Conservation (phyloP, 2,113 vertebrate genomes). For the Apus apus region DNA sequence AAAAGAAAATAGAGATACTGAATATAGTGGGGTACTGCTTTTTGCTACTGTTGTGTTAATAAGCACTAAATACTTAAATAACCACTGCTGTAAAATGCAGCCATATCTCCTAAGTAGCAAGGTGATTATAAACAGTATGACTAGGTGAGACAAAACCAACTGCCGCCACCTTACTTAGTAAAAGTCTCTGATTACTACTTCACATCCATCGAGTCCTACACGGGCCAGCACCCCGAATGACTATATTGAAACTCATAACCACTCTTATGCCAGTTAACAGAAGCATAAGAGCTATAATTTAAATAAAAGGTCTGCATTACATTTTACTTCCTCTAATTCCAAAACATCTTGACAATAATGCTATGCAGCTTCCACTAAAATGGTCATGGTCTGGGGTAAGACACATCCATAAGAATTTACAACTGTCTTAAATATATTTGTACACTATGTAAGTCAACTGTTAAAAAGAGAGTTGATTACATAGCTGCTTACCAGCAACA, state of each 20-base stretch:
- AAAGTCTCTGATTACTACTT: not conserved
- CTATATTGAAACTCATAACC: not conserved
- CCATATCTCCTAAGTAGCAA: not conserved
- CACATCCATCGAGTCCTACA: not conserved
- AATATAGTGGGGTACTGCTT: not conserved
- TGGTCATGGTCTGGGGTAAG: not conserved
- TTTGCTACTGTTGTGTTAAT: not conserved
- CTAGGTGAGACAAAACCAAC: not conserved
- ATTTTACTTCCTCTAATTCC: not conserved
- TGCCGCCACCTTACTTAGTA: not conserved
- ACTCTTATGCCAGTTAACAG: not conserved
- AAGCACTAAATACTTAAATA: not conserved
- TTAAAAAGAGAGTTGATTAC: not conserved
- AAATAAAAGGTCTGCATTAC: not conserved
- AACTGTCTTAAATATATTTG: not conserved
- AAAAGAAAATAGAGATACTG: not conserved
- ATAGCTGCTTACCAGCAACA: not conserved
- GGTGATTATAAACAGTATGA: not conserved
- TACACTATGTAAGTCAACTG: not conserved
- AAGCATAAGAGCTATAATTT: not conserved
- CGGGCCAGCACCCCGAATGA: fast-evolving
- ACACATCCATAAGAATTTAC: not conserved
- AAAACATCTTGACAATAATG: not conserved
- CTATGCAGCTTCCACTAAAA: not conserved
- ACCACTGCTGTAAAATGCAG: not conserved